Conservation (phyloP, 2,113 vertebrate species). For the Rallus limicola region DNA sequence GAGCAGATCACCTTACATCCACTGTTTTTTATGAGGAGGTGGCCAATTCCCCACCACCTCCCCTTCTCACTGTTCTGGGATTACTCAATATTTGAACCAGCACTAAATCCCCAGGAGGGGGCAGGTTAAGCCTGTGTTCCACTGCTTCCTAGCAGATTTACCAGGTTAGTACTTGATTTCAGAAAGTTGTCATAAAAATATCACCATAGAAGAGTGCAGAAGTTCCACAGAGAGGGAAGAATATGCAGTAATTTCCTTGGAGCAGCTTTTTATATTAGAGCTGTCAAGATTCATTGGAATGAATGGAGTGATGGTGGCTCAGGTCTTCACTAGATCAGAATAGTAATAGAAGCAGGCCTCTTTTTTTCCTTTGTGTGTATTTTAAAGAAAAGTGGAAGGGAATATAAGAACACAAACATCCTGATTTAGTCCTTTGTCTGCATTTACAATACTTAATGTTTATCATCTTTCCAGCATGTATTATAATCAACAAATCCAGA, state of each 20-base stretch:
- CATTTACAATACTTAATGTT: neutral
- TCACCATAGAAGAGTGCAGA: neutral
- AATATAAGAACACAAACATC: neutral
- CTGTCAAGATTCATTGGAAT: neutral
- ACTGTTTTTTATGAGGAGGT: neutral
- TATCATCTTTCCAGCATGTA: neutral
- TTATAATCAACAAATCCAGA: neutral
- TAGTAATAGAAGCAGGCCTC: neutral
- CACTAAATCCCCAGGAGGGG: neutral
- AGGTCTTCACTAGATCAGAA: neutral
- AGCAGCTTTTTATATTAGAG: slow-evolving; percentile 11
- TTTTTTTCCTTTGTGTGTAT: neutral
- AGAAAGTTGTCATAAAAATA: neutral
- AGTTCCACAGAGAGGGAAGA: neutral
- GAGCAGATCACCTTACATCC: too few relatives aligned
- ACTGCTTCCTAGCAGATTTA: neutral
- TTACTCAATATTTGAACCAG: neutral
- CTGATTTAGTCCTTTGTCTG: neutral
- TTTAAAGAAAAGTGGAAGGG: neutral
- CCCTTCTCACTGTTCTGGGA: neutral
- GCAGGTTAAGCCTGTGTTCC: neutral
- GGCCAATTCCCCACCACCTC: neutral
- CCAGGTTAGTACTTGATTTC: neutral
- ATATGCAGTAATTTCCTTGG: neutral
- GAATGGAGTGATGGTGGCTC: neutral